Percentiles rank a stretch among this genome's conserved stretches.
These are phyloP conservation scores for Lepidochrysops patricia DNA, from an alignment of 2,888 invertebrate genomes.

Conservation along the genomic window DNA sequence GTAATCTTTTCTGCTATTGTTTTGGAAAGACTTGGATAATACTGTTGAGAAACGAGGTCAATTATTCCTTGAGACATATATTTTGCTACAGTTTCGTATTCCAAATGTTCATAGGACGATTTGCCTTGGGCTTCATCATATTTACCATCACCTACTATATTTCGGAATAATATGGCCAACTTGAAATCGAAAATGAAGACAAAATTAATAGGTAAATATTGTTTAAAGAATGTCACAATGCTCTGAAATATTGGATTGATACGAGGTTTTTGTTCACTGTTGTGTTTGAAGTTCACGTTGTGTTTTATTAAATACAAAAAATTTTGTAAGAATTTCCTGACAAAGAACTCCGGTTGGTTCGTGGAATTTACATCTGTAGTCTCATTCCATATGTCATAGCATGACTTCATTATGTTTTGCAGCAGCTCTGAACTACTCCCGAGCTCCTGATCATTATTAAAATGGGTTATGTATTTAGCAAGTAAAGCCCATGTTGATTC, in stretches of 20 bases:
- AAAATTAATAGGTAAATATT: not conserved
- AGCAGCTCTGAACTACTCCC: not conserved
- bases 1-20: not conserved
- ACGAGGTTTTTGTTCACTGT: not conserved
- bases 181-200: not conserved
- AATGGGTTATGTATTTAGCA: slow-evolving; percentile 14
- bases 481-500: slow-evolving; percentile 1
- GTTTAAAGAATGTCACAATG: not conserved
- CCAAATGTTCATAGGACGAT: slow-evolving; percentile 1
- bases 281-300: not conserved
- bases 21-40: not conserved
- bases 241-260: slow-evolving; percentile 9
- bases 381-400: slow-evolving; percentile 9
- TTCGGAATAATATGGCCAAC: slow-evolving; percentile 5
- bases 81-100: not conserved
- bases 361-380: not conserved
- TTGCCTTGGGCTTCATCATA: not conserved
- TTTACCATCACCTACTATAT: not conserved
- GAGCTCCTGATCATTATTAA: not conserved
- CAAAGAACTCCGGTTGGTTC: not conserved
- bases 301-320: not conserved
- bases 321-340: slow-evolving; percentile 1
- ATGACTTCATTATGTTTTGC: not conserved
- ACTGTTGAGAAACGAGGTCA: not conserved
- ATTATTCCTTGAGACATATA: not conserved